These are phyloP conservation scores for Colossoma macropomum DNA, from an alignment of 2,113 vertebrate species.

Conservation along the genomic window DNA sequence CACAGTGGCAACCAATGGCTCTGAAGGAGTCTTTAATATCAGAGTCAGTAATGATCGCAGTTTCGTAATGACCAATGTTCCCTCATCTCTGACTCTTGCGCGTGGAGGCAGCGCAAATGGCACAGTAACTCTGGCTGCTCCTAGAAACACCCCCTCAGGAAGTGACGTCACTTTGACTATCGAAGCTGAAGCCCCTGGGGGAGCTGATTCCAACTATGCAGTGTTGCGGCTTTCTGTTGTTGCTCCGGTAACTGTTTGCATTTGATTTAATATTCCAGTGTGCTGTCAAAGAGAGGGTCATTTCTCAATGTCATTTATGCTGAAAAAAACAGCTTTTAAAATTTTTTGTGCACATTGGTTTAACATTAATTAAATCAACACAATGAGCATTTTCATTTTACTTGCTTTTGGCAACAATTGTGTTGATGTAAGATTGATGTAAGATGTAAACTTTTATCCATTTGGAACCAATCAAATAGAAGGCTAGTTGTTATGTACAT, in stretches of 20 bases:
- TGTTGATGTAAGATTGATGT: too few relatives aligned
- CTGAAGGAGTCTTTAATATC: conserved; percentile 55
- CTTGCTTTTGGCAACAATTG: too few relatives aligned
- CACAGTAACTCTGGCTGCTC: conserved; percentile 56
- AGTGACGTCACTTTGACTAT: conserved; percentile 72
- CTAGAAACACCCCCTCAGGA: conserved; percentile 62
- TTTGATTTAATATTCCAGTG: neutral
- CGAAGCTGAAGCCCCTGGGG: conserved; percentile 53
- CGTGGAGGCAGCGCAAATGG: conserved; percentile 51
- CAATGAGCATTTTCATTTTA: too few relatives aligned
- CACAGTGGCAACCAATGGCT: conserved; percentile 44
- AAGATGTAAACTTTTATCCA: too few relatives aligned
- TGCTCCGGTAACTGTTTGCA: conserved; percentile 62
- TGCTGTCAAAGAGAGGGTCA: too few relatives aligned
- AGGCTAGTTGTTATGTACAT: too few relatives aligned
- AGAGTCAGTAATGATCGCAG: conserved; percentile 65
- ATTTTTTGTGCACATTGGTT: too few relatives aligned
- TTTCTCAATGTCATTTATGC: too few relatives aligned
- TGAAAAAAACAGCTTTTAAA: too few relatives aligned
- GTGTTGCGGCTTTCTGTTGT: conserved; percentile 68
- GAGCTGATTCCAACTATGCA: conserved; percentile 68
- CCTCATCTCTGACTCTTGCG: conserved; percentile 43
- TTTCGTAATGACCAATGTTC: conserved; percentile 33
- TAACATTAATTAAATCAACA: too few relatives aligned
- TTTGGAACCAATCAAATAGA: neutral